Base-by-base conservation (phyloP, 2,797 vertebrate species). In the Alca torda region DNA sequence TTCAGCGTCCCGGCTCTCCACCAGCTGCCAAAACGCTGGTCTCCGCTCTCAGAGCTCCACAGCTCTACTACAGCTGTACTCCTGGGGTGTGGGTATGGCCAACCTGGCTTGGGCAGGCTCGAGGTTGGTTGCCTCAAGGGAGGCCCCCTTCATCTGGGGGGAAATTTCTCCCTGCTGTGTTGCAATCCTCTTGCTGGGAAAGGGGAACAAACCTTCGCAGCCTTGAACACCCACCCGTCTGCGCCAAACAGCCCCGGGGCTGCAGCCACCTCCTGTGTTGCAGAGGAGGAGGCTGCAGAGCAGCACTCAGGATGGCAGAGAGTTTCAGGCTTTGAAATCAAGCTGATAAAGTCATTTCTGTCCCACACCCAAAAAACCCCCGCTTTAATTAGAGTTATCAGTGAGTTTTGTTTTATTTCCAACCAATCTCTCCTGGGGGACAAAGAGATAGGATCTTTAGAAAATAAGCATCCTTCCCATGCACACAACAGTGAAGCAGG, bases 351-450 rank as follows among this genome's bases (percentile, higher is more conserved):
- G 50, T 64, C 53, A 39, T 6, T 53, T 45, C 25, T 60, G 14
- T 37, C 14, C 23, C 56, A 12, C 9, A 17, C 7, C 3, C 16
- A 0, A 15, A 48, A 51, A 1, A 5, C 1, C 26, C 28, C 16
- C 19, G 0, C 33, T 67, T 46, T 25, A 51, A 13, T 70, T 67
- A 57, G 8, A 75, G 31, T 13, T 53, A 5, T 15, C 17, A 20
- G 7, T 14, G 28, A 31, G n/a, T 18, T 91, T 79, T 81, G 4
- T 76, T 91, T 79, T 79, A 30, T 26, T 28, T 89, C 26, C 35
- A 50, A 3, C 4, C 12, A 30, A 0, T 30, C n/a, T 70, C 20
- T 25, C 13, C 11, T 7, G 20, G 3, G n/a, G 11, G 6, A 41
- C 65, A 67, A 78, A 90, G 45, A 64, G 86, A 57, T 4, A 46